Evolutionary conservation across 2,797 vertebrate species (phyloP).

Genomic region (Propithecus perrieri): DNA sequence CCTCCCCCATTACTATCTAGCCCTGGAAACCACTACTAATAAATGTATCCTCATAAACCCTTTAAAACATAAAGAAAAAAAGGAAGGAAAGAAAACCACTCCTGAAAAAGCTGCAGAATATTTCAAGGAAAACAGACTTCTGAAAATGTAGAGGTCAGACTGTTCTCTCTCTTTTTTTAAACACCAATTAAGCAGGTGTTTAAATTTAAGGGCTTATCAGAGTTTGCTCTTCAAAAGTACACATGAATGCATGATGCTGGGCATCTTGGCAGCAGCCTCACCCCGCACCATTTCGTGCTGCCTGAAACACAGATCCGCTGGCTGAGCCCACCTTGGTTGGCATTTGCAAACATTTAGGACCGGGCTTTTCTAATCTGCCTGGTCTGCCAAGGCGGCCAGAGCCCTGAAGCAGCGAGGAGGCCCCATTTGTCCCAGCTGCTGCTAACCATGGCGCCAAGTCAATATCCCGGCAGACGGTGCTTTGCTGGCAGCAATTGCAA

Average conservation of each 20-base stretch:
- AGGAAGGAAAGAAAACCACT: background rate
- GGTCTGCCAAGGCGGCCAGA: background rate
- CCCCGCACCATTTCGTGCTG: background rate
- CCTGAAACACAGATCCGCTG: slow-evolving; percentile 4
- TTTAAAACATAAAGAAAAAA: background rate
- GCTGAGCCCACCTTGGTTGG: background rate
- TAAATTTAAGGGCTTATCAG: slow-evolving; percentile 34
- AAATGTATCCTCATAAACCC: slow-evolving; percentile 24
- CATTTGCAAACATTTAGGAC: slow-evolving; percentile 48
- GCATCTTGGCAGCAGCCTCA: slow-evolving; percentile 12
- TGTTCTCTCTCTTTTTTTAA: background rate
- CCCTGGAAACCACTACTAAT: background rate
- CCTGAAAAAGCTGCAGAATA: background rate
- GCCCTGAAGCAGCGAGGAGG: background rate
- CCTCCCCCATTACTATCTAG: background rate
- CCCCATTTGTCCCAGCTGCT: background rate
- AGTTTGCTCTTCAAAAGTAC: slow-evolving; percentile 42
- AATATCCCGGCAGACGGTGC: background rate
- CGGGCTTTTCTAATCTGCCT: slow-evolving; percentile 25
- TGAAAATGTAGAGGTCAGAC: background rate
- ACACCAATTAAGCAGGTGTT: slow-evolving; percentile 43
- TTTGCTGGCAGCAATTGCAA: slow-evolving; percentile 2
- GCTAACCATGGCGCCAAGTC: slow-evolving; percentile 18
- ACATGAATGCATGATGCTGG: background rate
- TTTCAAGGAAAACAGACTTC: background rate